These are phyloP conservation scores for Lacerta bilineata DNA, from an alignment of 2,797 vertebrate genomes.

Conservation along the genomic window DNA sequence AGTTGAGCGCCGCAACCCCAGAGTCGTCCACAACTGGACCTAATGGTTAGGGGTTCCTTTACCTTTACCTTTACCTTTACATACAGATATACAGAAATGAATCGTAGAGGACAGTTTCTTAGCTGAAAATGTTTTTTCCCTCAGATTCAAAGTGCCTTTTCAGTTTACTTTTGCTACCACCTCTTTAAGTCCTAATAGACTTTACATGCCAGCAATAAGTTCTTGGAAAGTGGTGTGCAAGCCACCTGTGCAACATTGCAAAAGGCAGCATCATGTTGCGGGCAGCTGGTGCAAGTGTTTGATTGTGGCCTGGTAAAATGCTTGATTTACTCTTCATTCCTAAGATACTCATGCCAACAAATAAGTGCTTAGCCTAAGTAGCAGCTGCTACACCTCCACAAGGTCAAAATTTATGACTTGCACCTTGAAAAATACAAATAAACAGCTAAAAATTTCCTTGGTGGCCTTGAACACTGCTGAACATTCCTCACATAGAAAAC, in stretches of 20 bases:
- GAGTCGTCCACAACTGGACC: no score
- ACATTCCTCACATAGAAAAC: neutral
- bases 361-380: neutral
- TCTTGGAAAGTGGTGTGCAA: neutral
- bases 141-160: neutral
- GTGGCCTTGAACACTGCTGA: neutral
- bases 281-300: neutral
- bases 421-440: neutral
- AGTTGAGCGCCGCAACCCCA: no score
- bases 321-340: neutral
- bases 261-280: neutral
- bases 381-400: neutral
- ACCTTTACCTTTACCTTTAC: no score
- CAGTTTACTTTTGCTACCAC: neutral
- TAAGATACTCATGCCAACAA: neutral
- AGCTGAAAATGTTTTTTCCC: neutral
- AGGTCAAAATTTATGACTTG: neutral
- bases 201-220: neutral
- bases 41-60: no score
- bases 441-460: neutral
- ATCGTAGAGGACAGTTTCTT: neutral
- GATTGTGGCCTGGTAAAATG: neutral
- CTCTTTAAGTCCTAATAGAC: neutral
- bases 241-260: neutral
- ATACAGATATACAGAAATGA: neutral